Evolutionary conservation across 2,113 vertebrate species (phyloP).

Genomic region (Craseonycteris thonglongyai): DNA sequence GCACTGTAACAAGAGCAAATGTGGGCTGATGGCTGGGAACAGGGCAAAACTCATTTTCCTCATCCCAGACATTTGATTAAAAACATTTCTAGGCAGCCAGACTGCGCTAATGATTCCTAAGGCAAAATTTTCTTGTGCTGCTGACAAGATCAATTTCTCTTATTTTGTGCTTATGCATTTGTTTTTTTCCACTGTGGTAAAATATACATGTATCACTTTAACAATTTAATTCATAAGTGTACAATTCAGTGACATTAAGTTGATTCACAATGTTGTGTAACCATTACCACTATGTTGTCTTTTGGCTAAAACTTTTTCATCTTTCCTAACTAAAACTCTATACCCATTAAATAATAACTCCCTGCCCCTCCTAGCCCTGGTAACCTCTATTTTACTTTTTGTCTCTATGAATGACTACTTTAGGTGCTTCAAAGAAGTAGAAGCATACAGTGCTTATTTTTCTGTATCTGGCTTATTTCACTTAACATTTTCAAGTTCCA

Average conservation of each 20-base stretch:
- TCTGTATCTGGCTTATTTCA: neutral
- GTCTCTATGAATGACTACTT: neutral
- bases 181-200: neutral
- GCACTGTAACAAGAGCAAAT: neutral
- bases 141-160: neutral
- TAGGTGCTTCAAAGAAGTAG: neutral
- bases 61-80: neutral
- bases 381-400: neutral
- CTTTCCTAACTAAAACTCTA: neutral
- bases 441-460: neutral
- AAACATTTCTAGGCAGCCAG: neutral
- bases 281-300: neutral
- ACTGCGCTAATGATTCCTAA: neutral
- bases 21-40: neutral
- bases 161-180: neutral
- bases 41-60: neutral
- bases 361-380: too few relatives aligned
- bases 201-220: neutral
- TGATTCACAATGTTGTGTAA: neutral
- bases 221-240: neutral
- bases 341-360: neutral
- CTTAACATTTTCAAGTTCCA: neutral
- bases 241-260: neutral
- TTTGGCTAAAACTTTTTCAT: neutral
- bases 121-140: neutral